phyloP scores from a whole-genome alignment of 2,888 invertebrate genomes.

The Bellardia pandia region DNA sequence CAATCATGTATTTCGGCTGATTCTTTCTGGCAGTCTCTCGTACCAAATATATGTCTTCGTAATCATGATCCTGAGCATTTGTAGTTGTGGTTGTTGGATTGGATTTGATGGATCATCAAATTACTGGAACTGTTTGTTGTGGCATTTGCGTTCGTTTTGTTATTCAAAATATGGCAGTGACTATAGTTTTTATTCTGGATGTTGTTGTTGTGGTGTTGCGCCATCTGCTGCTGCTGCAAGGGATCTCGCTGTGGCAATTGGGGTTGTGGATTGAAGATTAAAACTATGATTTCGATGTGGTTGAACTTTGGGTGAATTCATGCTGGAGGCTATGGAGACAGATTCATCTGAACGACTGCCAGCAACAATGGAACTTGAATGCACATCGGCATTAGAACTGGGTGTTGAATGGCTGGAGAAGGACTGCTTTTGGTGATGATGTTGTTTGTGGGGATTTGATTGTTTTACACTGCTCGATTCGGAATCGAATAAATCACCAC shows the following conservation, averaged over 20 bases:
- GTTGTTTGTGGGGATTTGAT: constrained; percentile 75
- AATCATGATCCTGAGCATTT: constrained; percentile 87
- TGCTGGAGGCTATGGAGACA: constrained; percentile 86
- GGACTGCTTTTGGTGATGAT: constrained; percentile 69
- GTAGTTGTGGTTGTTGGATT: constrained; percentile 65
- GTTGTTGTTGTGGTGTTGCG: constrained; percentile 62
- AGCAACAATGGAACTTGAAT: constrained; percentile 89
- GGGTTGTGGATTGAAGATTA: constrained; percentile 75
- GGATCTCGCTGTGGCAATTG: constrained; percentile 70
- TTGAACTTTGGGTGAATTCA: constrained; percentile 81
- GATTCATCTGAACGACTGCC: constrained; percentile 87
- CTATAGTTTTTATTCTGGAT: constrained; percentile 68
- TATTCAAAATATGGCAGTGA: constrained; percentile 67
- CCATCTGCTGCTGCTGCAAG: constrained; percentile 58
- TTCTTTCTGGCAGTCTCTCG: constrained; percentile 86
- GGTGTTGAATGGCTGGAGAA: constrained; percentile 71
- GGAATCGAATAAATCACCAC: constrained; percentile 92
- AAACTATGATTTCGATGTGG: constrained; percentile 78
- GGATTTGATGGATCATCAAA: constrained; percentile 74
- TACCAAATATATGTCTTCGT: constrained; percentile 92
- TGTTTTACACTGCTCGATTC: constrained; percentile 82
- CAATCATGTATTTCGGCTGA: constrained; percentile 80
- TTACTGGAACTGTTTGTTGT: constrained; percentile 73
- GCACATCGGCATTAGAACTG: constrained; percentile 88
- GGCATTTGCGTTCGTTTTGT: constrained; percentile 73